These are phyloP conservation scores for Cyprinus carpio DNA, from an alignment of 2,113 vertebrate genomes.

Conservation along the genomic window DNA sequence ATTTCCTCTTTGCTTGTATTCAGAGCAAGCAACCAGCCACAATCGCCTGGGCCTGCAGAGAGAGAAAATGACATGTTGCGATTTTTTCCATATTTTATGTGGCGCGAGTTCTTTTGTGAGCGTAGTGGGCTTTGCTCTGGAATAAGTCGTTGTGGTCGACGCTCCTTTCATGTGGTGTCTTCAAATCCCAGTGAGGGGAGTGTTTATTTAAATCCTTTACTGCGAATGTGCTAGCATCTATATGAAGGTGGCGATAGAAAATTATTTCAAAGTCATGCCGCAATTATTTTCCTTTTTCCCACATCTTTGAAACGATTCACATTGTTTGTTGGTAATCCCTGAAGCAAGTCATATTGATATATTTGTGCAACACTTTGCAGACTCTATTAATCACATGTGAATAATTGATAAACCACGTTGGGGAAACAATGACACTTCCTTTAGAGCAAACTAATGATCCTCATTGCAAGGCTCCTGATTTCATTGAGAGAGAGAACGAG, in stretches of 20 bases:
- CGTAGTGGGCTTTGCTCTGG: not conserved
- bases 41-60: not conserved
- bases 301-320: conserved; percentile 22
- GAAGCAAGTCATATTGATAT: conserved; percentile 43
- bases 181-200: conserved; percentile 39
- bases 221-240: not conserved
- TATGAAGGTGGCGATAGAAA: conserved; percentile 22
- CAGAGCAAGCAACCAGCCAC: not conserved
- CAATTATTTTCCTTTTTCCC: conserved; percentile 29
- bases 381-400: conserved; percentile 58
- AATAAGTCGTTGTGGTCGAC: not conserved
- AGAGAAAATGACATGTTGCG: conserved; percentile 22
- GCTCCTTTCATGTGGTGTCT: conserved; percentile 12
- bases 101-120: not conserved
- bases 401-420: conserved; percentile 58
- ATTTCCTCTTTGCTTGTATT: conserved; percentile 47
- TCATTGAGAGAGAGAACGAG: conserved; percentile 19
- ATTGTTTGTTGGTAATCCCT: conserved; percentile 39
- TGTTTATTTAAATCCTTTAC: conserved; percentile 41
- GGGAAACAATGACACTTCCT: conserved; percentile 54
- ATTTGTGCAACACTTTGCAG: conserved; percentile 45
- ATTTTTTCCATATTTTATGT: not conserved
- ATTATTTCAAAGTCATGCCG: conserved; percentile 20
- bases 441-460: conserved; percentile 55
- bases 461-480: not conserved